Percentiles rank a stretch among this genome's conserved stretches.
These are phyloP conservation scores for Candidula unifasciata DNA, from an alignment of 2,888 invertebrate genomes.

Conservation along the genomic window DNA sequence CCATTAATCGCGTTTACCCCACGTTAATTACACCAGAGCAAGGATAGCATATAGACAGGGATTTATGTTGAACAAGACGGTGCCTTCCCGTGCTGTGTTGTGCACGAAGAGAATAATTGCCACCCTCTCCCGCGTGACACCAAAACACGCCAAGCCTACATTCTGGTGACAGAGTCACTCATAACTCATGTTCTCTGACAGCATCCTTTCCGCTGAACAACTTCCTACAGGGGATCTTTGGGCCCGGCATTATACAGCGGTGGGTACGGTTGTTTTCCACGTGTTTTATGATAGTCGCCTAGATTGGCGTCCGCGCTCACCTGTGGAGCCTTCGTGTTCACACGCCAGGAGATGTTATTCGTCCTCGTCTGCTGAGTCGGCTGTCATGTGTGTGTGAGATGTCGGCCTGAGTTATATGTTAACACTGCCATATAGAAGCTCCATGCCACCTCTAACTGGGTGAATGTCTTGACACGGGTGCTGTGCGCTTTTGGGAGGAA, in stretches of 20 bases:
- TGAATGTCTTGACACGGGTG: no score
- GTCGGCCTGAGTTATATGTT: background rate
- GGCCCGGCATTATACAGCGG: background rate
- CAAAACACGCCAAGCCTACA: background rate
- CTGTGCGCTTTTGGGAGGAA: no score
- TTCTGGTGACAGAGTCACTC: conserved; percentile 1
- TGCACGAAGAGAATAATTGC: no score
- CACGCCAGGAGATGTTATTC: conserved; percentile 21
- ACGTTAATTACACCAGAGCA: no score
- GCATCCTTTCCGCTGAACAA: background rate
- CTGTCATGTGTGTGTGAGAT: conserved; percentile 7
- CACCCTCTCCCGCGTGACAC: no score
- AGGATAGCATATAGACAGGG: no score
- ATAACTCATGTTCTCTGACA: background rate
- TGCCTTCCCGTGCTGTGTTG: no score
- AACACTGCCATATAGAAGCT: no score
- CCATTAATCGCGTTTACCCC: no score
- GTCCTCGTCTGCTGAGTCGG: background rate
- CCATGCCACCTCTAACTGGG: no score
- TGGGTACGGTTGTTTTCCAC: background rate
- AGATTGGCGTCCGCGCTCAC: background rate
- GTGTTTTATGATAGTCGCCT: conserved; percentile 26
- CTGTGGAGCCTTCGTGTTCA: background rate
- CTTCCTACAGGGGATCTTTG: conserved; percentile 1
- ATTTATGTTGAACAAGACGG: no score